Percentiles rank a stretch among this genome's conserved stretches.
These are phyloP conservation scores for Gastrophryne carolinensis DNA, from an alignment of 2,797 vertebrate species.

Conservation along the genomic window DNA sequence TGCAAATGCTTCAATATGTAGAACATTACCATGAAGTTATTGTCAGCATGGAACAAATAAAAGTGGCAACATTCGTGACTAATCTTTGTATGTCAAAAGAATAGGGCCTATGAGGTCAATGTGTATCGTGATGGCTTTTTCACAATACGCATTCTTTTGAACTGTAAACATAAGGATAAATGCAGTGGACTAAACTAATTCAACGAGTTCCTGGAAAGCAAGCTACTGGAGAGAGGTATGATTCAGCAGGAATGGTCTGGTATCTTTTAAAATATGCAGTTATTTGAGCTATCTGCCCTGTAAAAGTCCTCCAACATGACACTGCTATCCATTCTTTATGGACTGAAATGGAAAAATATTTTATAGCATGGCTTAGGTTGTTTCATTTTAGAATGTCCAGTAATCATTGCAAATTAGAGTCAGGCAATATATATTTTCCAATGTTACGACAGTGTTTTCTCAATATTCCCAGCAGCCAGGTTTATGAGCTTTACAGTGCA, in stretches of 20 bases:
- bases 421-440: too few relatives aligned
- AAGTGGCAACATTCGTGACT: constrained; percentile 15
- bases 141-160: constrained; percentile 9
- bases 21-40: background rate
- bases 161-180: background rate
- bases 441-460: too few relatives aligned
- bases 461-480: too few relatives aligned
- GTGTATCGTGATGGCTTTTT: background rate
- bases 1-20: background rate
- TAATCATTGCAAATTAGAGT: too few relatives aligned
- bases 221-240: constrained; percentile 12
- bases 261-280: background rate
- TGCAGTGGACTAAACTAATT: background rate
- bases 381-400: too few relatives aligned
- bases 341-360: too few relatives aligned
- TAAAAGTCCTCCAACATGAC: background rate
- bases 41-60: background rate
- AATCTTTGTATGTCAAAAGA: background rate
- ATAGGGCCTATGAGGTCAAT: background rate
- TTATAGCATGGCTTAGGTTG: too few relatives aligned
- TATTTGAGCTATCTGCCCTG: background rate
- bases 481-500: too few relatives aligned
- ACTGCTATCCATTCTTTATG: background rate
- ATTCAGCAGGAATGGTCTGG: background rate
- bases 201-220: constrained; percentile 23